Evolutionary conservation across 2,113 vertebrate species (phyloP).

Genomic region (Gracilinanus agilis): DNA sequence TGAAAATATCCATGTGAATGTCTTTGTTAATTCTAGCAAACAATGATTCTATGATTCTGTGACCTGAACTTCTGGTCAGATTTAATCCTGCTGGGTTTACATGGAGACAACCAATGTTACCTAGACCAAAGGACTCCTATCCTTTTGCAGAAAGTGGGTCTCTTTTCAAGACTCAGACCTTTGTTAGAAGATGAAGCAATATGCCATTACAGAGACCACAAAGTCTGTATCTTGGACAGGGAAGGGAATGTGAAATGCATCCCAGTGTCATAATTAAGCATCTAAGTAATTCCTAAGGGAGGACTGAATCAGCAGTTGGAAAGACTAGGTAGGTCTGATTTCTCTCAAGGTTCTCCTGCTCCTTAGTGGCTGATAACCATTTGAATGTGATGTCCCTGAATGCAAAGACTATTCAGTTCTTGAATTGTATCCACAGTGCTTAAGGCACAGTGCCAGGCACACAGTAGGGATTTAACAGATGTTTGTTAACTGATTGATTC

Average conservation of each 20-base stretch:
- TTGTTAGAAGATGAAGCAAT: background rate
- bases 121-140: background rate
- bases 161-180: background rate
- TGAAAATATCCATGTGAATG: slow-evolving; percentile 33
- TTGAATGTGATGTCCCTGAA: background rate
- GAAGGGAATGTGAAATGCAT: slow-evolving; percentile 16
- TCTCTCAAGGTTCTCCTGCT: no score
- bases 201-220: background rate
- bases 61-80: slow-evolving; percentile 5
- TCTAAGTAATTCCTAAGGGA: background rate
- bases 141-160: slow-evolving; percentile 10
- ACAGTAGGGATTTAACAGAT: no score
- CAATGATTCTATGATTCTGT: background rate
- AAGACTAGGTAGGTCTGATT: no score
- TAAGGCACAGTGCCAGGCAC: no score
- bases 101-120: background rate
- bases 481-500: no score
- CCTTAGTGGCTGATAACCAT: background rate
- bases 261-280: background rate
- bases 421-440: no score
- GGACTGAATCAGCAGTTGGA: background rate
- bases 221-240: slow-evolving; percentile 18
- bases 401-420: no score
- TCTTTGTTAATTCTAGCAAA: slow-evolving; percentile 40
- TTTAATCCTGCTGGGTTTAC: slow-evolving; percentile 7